Evolutionary conservation across 2,113 vertebrate species (phyloP), one percentile per base, ranked within the genome.

Genomic region (Pedetes capensis): DNA sequence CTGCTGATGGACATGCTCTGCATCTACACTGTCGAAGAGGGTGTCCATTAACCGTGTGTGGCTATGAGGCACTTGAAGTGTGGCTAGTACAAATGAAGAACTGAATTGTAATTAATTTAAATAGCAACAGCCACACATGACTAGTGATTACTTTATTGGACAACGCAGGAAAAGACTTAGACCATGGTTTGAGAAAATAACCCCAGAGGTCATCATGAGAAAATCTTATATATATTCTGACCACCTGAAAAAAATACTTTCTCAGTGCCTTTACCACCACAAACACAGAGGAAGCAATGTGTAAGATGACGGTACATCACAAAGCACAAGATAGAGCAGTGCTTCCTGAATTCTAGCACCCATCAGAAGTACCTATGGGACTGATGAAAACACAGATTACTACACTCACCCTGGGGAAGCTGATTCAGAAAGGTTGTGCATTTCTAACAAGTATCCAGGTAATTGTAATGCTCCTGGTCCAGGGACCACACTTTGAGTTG

Each of bases 51-150:
- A 42, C 23, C n/a, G 84, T 18, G n/a, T 8, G 61, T 14, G 27
- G 44, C 37, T 61, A 37, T 0, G 8, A n/a, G 12, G 69, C 29
- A 80, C 39, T 34, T 92, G 42, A 91, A 76, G 83, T 57, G 42
- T 89, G 68, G 29, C 11, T n/a, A 42, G 4, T n/a, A 1, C 47
- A 83, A n/a, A 75, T 22, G 5, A 78, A 55, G 27, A 89, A 69
- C 12, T 81, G 5, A 87, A 64, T 44, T 86, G 82, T 68, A 72
- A 81, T 81, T 59, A 76, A 61, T 42, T 89, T 86, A 93, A 90
- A 69, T 42, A 86, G 37, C 64, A 95, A 86, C 29, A 92, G 57
- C 83, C 11, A 64, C 71, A 80, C 17, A 27, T 23, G 2, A 8
- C 53, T 92, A 55, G 64, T 64, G n/a, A 17, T n/a, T 69, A 47